A percentile compares a stretch with the other conserved stretches of the same genome.
Conservation (phyloP, 2,888 invertebrate genomes). For the Coleophora deauratella region DNA sequence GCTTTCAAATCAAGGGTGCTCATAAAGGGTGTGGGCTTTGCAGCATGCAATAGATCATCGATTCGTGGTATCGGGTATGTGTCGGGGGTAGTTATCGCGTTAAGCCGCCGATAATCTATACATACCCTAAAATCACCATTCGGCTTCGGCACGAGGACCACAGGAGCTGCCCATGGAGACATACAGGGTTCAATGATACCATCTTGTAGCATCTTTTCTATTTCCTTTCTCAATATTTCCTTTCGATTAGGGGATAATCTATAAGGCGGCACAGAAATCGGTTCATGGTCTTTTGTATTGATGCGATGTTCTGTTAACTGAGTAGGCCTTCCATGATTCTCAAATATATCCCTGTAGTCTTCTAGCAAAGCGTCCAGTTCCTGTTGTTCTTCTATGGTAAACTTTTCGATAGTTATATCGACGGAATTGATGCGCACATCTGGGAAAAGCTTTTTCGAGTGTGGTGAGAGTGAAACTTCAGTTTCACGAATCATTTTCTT, state of each 20-base stretch:
- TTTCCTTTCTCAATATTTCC: constrained; percentile 10
- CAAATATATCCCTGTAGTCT: too few species aligned
- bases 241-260: constrained; percentile 19
- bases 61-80: constrained; percentile 39
- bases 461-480: constrained; percentile 1
- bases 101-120: constrained; percentile 28
- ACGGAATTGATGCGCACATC: too few species aligned
- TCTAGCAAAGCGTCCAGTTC: too few species aligned
- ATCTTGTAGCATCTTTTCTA: constrained; percentile 23
- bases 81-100: constrained; percentile 19
- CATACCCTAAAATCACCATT: constrained; percentile 27
- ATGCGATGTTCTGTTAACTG: not conserved
- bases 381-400: too few species aligned
- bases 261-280: constrained; percentile 29
- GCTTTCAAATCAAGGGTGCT: constrained; percentile 20
- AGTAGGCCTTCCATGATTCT: too few species aligned
- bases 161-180: constrained; percentile 33
- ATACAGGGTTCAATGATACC: constrained; percentile 28
- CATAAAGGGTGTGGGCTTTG: constrained; percentile 22
- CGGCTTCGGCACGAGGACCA: constrained; percentile 33
- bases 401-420: too few species aligned
- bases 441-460: constrained; percentile 1
- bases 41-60: constrained; percentile 26
- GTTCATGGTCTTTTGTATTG: constrained; percentile 4
- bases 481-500: not conserved